A percentile compares a stretch with the other conserved stretches of the same genome.
phyloP scores from a whole-genome alignment of 2,888 invertebrate genomes.

The Gastrophysa polygoni region DNA sequence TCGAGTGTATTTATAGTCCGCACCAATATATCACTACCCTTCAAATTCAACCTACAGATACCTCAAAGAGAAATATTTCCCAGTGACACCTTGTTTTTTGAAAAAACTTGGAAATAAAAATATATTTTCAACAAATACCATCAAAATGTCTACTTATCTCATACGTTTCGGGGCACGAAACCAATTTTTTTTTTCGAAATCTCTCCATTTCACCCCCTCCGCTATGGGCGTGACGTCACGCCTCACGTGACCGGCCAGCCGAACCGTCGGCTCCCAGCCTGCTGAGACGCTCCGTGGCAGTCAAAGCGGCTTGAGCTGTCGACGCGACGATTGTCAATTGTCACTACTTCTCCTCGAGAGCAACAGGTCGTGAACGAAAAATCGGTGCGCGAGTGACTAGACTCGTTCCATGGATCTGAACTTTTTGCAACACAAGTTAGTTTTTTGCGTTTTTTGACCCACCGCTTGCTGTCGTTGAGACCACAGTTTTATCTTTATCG shows the following conservation, averaged over 20 bases:
- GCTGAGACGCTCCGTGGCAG: conserved; percentile 22
- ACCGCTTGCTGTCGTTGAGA: conserved; percentile 11
- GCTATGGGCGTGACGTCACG: background rate
- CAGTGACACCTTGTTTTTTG: too few species aligned
- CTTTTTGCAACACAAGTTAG: conserved; percentile 51
- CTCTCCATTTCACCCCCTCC: too few species aligned
- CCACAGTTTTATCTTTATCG: conserved; percentile 27
- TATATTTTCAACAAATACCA: too few species aligned
- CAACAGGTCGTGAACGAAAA: conserved; percentile 30
- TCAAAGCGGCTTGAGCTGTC: conserved; percentile 35
- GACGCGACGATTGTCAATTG: conserved; percentile 42
- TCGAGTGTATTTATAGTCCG: too few species aligned
- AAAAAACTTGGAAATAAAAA: too few species aligned
- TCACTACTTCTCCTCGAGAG: conserved; percentile 34
- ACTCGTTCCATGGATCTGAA: conserved; percentile 45
- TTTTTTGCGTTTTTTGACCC: conserved; percentile 34
- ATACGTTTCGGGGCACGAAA: too few species aligned
- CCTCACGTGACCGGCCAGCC: background rate
- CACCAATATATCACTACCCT: too few species aligned
- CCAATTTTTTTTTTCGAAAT: too few species aligned
- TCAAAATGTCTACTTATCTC: too few species aligned
- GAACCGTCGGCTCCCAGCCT: background rate
- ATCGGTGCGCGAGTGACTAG: conserved; percentile 24
- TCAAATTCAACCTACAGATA: too few species aligned
- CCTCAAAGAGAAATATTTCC: too few species aligned